Conservation (phyloP, 2,797 vertebrate genomes). For the Avahi laniger region DNA sequence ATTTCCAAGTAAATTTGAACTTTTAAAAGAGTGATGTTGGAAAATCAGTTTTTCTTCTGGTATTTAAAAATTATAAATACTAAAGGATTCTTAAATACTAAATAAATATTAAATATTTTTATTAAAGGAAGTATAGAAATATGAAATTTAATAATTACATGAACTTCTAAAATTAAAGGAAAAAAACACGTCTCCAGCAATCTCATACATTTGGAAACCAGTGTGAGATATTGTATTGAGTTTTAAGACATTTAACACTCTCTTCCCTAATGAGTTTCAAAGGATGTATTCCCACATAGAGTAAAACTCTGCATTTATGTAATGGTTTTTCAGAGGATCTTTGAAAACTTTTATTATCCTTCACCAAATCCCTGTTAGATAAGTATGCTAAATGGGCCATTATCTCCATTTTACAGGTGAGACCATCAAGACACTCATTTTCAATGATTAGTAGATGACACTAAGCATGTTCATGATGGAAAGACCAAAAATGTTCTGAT, state of each 20-base stretch:
- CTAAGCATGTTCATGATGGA: background rate
- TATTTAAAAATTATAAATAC: background rate
- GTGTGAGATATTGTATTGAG: background rate
- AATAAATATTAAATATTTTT: background rate
- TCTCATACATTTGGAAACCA: background rate
- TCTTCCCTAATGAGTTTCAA: constrained; percentile 24
- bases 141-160: constrained; percentile 11
- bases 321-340: background rate
- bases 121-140: background rate
- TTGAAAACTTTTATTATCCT: background rate
- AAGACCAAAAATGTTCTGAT: background rate
- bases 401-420: constrained; percentile 43
- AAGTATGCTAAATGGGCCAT: background rate
- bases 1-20: background rate
- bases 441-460: background rate
- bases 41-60: background rate
- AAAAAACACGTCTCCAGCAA: background rate
- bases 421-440: background rate
- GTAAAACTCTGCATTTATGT: background rate
- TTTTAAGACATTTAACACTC: background rate
- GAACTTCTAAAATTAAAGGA: constrained; percentile 37
- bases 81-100: background rate
- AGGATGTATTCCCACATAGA: background rate
- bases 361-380: background rate
- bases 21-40: background rate